Evolutionary conservation across 2,888 invertebrate species (phyloP), one percentile per base, ranked within the genome.

Genomic region (Melitaea athalia): DNA sequence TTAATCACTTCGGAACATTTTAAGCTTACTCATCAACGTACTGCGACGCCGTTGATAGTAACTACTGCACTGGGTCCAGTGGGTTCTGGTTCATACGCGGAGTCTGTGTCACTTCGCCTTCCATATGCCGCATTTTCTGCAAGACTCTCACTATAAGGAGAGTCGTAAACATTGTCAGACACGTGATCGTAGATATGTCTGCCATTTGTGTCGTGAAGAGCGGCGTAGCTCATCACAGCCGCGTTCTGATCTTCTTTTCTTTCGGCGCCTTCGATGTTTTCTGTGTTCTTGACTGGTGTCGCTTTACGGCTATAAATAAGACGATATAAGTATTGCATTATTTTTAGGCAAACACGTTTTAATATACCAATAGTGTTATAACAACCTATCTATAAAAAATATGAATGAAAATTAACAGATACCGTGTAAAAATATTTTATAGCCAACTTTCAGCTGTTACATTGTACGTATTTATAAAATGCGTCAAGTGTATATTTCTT

Each of bases 41-140:
- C 97, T 50, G 97, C 95, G 59, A 97, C 97, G 10, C 97, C 98
- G 82, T 98, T 98, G 78, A 98, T 97, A 57, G 98, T 98, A 78
- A 98, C 96, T 31, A 95, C 95, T 0, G 93, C 93, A 63, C 74
- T 92, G 0, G 91, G 92, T 0, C 91, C 90, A 60, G 94, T 95
- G 0, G 96, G 96, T 76, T 96, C 96, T 0, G 96, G 95, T 70
- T 95, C 95, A 81, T 95, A 95, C 0, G 92, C 89, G 1, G 91
- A 91, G 74, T 93, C 93, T 0, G 92, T 88, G 75, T 92, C 93
- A 74, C 90, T 87, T 12, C 91, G 79, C 4, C 91, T 81, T 0
- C 92, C 91, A 72, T 93, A 93, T 1, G 88, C 90, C 2, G 82
- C 83, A 70, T 93, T 93, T 76, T 93, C 93, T 0, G 93, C 85